Conservation (phyloP, 2,113 vertebrate species). For the Pipra filicauda region DNA sequence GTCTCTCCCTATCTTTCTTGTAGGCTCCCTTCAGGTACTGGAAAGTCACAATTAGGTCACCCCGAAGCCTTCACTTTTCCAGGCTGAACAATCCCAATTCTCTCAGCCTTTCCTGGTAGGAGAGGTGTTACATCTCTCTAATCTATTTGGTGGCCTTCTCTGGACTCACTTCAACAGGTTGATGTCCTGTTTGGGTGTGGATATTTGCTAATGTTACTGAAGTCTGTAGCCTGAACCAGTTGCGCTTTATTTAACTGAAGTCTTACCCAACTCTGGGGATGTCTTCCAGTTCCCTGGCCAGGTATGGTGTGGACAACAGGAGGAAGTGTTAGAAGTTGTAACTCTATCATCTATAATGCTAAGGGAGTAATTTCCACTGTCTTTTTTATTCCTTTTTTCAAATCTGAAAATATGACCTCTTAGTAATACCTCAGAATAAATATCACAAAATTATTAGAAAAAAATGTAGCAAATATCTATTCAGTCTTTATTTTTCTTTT, state of each 20-base stretch:
- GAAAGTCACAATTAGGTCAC: background rate
- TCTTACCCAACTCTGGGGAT: background rate
- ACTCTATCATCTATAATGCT: background rate
- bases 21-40: background rate
- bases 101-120: background rate
- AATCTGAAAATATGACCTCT: background rate
- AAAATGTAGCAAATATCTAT: background rate
- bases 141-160: background rate
- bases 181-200: background rate
- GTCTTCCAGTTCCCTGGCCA: background rate
- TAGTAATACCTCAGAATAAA: background rate
- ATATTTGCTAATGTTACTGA: background rate
- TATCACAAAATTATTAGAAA: background rate
- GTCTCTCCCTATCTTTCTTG: background rate
- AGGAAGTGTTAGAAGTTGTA: background rate
- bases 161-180: background rate
- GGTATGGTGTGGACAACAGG: background rate
- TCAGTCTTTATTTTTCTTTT: background rate
- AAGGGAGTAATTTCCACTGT: background rate
- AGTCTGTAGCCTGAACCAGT: background rate
- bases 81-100: background rate
- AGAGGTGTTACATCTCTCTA: background rate
- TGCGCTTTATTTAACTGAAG: background rate
- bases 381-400: background rate
- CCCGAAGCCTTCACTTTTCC: background rate